Percentiles rank a stretch among this genome's conserved stretches.
Evolutionary conservation across 2,113 vertebrate genomes (phyloP).

Genomic region (rat (Rattus norvegicus)): GRCr8 NC_086032.1:56631001-56631500

Average conservation of each 20-base stretch:
- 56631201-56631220: background rate
- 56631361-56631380: background rate
- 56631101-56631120: background rate
- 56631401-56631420: background rate
- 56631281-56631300: background rate
- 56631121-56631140: background rate
- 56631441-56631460: background rate
- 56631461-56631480: background rate
- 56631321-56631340: background rate
- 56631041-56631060: background rate
- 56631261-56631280: background rate
- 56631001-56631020: background rate
- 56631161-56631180: background rate
- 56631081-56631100: background rate
- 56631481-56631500: background rate
- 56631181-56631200: background rate
- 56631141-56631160: background rate
- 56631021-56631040: no score
- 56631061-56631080: background rate
- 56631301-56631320: background rate
- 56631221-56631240: background rate
- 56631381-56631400: background rate
- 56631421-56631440: background rate
- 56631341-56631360: background rate
- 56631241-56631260: background rate